Conservation (phyloP, 2,888 invertebrate genomes). For the Brachycybe producta region DNA sequence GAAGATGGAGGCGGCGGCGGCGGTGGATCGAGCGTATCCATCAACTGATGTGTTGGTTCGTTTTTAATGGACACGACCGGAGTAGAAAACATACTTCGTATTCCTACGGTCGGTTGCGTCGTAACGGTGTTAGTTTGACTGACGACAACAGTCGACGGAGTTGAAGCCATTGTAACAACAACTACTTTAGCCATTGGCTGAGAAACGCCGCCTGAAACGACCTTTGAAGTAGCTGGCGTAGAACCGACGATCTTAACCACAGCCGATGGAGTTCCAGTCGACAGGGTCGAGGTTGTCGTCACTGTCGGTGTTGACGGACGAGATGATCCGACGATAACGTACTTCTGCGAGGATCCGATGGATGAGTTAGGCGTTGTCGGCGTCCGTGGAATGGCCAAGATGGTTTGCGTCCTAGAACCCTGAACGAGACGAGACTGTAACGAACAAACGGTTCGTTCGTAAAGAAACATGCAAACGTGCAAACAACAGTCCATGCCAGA, state of each 20-base stretch:
- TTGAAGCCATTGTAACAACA: conserved; percentile 18
- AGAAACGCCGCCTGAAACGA: conserved; percentile 8
- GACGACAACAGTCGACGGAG: conserved; percentile 7
- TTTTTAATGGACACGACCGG: background rate
- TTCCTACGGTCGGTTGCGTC: conserved; percentile 9
- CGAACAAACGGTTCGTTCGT: background rate
- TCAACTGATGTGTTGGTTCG: too few species aligned
- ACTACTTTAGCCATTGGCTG: conserved; percentile 18
- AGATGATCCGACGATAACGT: conserved; percentile 16
- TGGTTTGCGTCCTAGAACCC: conserved; percentile 16
- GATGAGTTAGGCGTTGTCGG: conserved; percentile 3
- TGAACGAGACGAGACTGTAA: conserved; percentile 18
- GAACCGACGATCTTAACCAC: conserved; percentile 18
- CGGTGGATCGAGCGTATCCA: too few species aligned
- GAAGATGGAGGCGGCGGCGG: too few species aligned
- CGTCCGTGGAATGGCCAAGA: conserved; percentile 17
- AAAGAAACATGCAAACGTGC: too few species aligned
- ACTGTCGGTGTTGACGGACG: conserved; percentile 13
- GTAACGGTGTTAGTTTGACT: background rate
- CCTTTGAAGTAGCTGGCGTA: background rate
- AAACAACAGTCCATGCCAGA: too few species aligned
- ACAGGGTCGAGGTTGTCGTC: conserved; percentile 1
- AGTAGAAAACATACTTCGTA: conserved; percentile 12
- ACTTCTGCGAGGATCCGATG: conserved; percentile 14
- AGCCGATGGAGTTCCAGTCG: conserved; percentile 6